phyloP scores from a whole-genome alignment of 2,797 vertebrate species.

The Hybognathus amarus region DNA sequence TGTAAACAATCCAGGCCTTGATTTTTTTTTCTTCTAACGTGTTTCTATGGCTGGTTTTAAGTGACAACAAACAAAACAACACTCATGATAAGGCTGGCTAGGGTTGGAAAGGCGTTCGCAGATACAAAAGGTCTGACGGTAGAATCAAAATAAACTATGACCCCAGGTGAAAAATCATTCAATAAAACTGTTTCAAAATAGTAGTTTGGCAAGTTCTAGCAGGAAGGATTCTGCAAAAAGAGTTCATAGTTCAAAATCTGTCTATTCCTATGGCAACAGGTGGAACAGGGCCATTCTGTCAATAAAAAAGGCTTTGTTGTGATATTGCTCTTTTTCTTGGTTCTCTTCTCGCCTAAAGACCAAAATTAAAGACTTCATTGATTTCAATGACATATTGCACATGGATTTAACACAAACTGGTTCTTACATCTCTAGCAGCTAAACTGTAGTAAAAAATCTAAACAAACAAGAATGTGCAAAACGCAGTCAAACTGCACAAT shows the following conservation, averaged over 20 bases:
- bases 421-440: not conserved
- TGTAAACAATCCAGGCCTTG: conserved; percentile 14
- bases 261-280: conserved; percentile 43
- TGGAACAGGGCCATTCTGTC: conserved; percentile 10
- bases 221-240: conserved; percentile 1
- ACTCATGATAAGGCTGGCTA: conserved; percentile 22
- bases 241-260: conserved; percentile 49
- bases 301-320: conserved; percentile 24
- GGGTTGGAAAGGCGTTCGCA: not conserved
- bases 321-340: conserved; percentile 23
- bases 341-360: conserved; percentile 21
- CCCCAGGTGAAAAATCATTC: not conserved
- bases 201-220: conserved; percentile 26
- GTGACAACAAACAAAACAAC: conserved; percentile 26
- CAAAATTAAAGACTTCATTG: conserved; percentile 15
- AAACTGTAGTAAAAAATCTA: not conserved
- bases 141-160: conserved; percentile 35
- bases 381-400: conserved; percentile 19
- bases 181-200: conserved; percentile 19
- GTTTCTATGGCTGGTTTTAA: conserved; percentile 4
- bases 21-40: conserved; percentile 4
- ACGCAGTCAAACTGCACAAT: conserved; percentile 24
- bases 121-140: conserved; percentile 14
- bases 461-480: not conserved
- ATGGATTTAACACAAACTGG: not conserved